Conservation (phyloP, 1,140 invertebrate genomes). For the Ostrea denselamellosa region DNA sequence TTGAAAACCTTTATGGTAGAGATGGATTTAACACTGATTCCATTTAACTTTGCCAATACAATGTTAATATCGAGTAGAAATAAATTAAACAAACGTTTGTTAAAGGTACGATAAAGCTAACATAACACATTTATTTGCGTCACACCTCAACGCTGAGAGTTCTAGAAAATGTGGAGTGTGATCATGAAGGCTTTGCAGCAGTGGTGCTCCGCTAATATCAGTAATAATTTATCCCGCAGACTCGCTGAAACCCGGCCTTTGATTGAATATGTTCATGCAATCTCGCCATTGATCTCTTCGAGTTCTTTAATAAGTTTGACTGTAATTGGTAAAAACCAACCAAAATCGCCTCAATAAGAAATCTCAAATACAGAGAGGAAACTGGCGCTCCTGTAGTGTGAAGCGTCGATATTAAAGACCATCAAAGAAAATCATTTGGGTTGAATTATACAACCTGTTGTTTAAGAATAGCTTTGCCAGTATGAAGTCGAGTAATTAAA, state of each 20-base stretch:
- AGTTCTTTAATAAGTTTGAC: conserved; percentile 40
- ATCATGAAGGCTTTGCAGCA: conserved; percentile 12
- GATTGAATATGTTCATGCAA: conserved; percentile 36
- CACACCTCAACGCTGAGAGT: background rate
- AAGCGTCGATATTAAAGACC: conserved; percentile 20
- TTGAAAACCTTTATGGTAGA: background rate
- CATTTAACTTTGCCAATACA: background rate
- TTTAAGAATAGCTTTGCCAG: conserved; percentile 20
- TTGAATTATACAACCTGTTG: conserved; percentile 16
- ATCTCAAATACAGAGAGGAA: background rate
- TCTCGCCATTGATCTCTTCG: conserved; percentile 28
- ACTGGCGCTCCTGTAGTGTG: background rate
- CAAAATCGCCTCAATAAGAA: conserved; percentile 35
- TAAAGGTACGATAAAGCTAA: conserved; percentile 9
- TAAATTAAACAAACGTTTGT: conserved; percentile 31
- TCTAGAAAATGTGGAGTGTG: background rate
- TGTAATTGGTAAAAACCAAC: conserved; percentile 35
- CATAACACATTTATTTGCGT: conserved; percentile 7
- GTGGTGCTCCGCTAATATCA: background rate
- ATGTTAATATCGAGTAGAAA: background rate
- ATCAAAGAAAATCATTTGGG: conserved; percentile 20
- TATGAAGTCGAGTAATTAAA: conserved; percentile 32
- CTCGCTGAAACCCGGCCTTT: conserved; percentile 23
- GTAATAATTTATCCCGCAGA: conserved; percentile 23
- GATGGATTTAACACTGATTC: background rate